Percentiles rank a stretch among this genome's conserved stretches.
These are phyloP conservation scores for Drosophila kurseongensis DNA, from an alignment of 1,140 invertebrate genomes.

Conservation along the genomic window DNA sequence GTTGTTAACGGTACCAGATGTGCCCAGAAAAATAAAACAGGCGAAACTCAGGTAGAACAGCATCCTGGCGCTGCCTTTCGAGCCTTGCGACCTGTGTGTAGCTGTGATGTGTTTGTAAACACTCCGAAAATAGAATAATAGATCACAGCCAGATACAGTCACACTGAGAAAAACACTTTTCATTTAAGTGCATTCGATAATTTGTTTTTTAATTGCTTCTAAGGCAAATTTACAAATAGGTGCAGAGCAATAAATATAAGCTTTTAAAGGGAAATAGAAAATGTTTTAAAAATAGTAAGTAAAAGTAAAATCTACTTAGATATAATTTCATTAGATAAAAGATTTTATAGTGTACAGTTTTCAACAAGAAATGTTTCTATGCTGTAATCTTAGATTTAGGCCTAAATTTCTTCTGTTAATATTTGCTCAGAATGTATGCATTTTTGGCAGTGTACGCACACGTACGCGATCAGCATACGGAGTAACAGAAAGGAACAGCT, in stretches of 20 bases:
- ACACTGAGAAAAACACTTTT: background rate
- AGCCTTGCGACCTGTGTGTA: slow-evolving; percentile 65
- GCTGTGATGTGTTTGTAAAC: slow-evolving; percentile 80
- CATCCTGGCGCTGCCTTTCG: slow-evolving; percentile 34
- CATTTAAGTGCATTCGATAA: too few relatives aligned
- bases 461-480: slow-evolving; percentile 13
- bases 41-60: slow-evolving; percentile 20
- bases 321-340: too few relatives aligned
- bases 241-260: too few relatives aligned
- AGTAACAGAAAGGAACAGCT: background rate
- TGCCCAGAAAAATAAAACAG: slow-evolving; percentile 2
- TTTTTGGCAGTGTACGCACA: slow-evolving; percentile 6
- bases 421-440: background rate
- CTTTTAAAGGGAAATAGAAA: background rate
- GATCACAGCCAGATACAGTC: slow-evolving; percentile 68
- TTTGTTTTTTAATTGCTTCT: too few relatives aligned
- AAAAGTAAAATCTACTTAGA: too few relatives aligned
- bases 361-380: too few relatives aligned
- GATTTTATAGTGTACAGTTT: too few relatives aligned
- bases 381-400: too few relatives aligned
- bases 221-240: too few relatives aligned
- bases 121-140: slow-evolving; percentile 76
- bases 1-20: slow-evolving; percentile 74
- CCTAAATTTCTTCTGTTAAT: too few relatives aligned
- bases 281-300: too few relatives aligned